These are phyloP conservation scores for Trinorchestia longiramus DNA, from an alignment of 1,140 invertebrate genomes.

Conservation along the genomic window DNA sequence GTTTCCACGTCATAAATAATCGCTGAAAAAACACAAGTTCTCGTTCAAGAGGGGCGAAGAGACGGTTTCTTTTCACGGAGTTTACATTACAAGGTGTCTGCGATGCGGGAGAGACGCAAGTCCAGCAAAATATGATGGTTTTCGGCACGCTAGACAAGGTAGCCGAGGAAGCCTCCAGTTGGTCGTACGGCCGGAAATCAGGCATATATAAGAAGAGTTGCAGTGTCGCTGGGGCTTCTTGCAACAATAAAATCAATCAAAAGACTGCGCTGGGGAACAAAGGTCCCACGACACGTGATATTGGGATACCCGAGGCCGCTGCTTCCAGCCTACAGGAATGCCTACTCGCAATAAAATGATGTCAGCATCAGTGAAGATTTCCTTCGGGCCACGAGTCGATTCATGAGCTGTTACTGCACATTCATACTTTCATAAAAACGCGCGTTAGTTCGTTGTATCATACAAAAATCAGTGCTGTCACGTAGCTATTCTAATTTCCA, in stretches of 20 bases:
- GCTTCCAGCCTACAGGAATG: not conserved
- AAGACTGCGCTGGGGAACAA: not conserved
- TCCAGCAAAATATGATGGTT: not conserved
- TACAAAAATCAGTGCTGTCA: not conserved
- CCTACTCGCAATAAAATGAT: not conserved
- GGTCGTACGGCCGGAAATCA: not conserved
- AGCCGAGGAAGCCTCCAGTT: not conserved
- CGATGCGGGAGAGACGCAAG: not conserved
- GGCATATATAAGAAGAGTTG: not conserved
- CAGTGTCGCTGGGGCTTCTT: not conserved
- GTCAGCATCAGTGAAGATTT: not conserved
- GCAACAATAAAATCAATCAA: not conserved
- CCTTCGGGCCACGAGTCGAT: not conserved
- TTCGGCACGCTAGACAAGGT: not conserved
- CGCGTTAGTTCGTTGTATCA: not conserved
- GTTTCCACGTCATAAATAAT: not conserved
- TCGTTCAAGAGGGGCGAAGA: not conserved
- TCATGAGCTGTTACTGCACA: not conserved
- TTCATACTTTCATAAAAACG: not conserved
- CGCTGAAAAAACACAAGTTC: not conserved
- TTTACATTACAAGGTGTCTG: not conserved
- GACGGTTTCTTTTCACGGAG: not conserved
- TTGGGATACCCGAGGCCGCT: not conserved
- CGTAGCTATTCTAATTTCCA: not conserved
- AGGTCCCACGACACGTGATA: not conserved